Evolutionary conservation across 1,140 invertebrate species (phyloP).

Genomic region (Conus ventricosus): DNA sequence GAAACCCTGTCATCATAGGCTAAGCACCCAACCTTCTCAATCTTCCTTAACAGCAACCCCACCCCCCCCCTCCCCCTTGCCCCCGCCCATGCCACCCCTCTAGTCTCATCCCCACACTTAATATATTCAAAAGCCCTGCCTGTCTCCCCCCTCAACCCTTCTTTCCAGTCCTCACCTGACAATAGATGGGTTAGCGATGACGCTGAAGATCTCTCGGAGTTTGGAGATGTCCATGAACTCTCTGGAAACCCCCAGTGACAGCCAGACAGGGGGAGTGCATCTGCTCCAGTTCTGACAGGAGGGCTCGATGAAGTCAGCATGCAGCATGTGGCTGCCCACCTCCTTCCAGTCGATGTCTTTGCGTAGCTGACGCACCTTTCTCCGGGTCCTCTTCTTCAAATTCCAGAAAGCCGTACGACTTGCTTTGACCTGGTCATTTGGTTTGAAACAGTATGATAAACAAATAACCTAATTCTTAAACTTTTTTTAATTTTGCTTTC

Average conservation of each 20-base stretch:
- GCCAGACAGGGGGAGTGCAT: slow-evolving; percentile 79
- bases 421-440: slow-evolving; percentile 72
- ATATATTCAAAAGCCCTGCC: no score
- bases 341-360: slow-evolving; percentile 76
- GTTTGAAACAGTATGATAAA: no score
- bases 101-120: no score
- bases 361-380: slow-evolving; percentile 73
- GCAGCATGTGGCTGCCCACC: slow-evolving; percentile 72
- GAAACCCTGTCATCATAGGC: no score
- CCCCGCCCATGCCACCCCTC: no score
- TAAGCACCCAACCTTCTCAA: no score
- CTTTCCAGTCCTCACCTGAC: slow-evolving; percentile 74
- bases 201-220: slow-evolving; percentile 78
- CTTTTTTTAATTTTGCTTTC: no score
- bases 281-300: slow-evolving; percentile 72
- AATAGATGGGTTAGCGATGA: slow-evolving; percentile 78
- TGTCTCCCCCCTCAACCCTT: no score
- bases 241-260: slow-evolving; percentile 77
- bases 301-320: slow-evolving; percentile 76
- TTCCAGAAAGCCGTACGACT: slow-evolving; percentile 81
- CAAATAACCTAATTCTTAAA: no score
- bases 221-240: slow-evolving; percentile 78
- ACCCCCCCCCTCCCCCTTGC: no score
- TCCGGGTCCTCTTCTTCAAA: slow-evolving; percentile 74
- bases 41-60: no score